Evolutionary conservation across 2,888 invertebrate genomes (phyloP).

Genomic region (Acrobasis consociella): DNA sequence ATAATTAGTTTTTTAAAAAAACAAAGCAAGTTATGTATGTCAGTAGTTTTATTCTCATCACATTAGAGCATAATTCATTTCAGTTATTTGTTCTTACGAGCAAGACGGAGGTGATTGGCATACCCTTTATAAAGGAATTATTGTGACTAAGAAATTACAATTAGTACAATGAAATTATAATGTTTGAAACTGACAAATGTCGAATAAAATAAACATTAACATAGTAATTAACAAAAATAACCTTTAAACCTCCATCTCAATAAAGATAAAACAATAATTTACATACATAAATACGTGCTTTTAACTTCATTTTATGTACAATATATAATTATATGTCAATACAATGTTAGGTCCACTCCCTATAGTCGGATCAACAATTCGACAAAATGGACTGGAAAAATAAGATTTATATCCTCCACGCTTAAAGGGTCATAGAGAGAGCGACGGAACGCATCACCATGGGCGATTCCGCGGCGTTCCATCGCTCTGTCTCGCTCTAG

Average conservation of each 20-base stretch:
- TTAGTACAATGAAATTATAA: neutral
- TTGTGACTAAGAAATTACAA: neutral
- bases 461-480: too few species aligned
- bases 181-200: neutral
- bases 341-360: neutral
- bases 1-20: neutral
- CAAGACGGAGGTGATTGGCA: neutral
- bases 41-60: constrained; percentile 4
- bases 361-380: too few species aligned
- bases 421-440: too few species aligned
- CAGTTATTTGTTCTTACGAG: constrained; percentile 7
- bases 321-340: neutral
- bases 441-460: too few species aligned
- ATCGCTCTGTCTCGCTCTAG: too few species aligned
- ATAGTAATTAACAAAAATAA: neutral
- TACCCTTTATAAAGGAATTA: too few species aligned
- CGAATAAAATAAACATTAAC: neutral
- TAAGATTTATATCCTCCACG: too few species aligned
- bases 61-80: constrained; percentile 1
- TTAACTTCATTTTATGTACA: constrained; percentile 16
- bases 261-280: neutral
- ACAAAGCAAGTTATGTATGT: neutral
- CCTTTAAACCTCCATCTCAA: neutral
- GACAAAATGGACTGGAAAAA: too few species aligned
- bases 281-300: neutral